A percentile compares a stretch with the other conserved stretches of the same genome.
phyloP scores from a whole-genome alignment of 2,888 invertebrate genomes.

The Trichogramma dendrolimi region DNA sequence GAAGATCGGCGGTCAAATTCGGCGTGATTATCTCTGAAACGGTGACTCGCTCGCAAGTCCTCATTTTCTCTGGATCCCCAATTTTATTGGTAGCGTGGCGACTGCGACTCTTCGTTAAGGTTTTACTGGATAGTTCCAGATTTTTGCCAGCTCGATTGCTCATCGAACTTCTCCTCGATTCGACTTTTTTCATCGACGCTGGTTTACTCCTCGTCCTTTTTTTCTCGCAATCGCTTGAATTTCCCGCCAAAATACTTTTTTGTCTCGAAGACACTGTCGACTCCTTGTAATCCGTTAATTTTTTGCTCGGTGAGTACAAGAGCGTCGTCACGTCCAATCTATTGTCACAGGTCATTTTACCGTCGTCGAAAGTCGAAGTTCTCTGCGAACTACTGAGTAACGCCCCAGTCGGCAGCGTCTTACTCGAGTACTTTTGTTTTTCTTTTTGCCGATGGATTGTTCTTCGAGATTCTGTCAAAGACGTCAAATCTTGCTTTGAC shows the following conservation, averaged over 20 bases:
- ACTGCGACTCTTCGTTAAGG: not conserved
- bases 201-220: constrained; percentile 29
- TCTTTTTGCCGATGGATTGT: constrained; percentile 33
- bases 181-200: constrained; percentile 10
- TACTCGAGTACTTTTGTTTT: constrained; percentile 33
- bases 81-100: constrained; percentile 10
- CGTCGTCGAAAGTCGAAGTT: constrained; percentile 42
- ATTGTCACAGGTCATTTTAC: constrained; percentile 42
- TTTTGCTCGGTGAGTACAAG: constrained; percentile 47
- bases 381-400: constrained; percentile 51
- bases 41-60: constrained; percentile 34
- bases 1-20: constrained; percentile 51
- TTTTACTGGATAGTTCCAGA: not conserved
- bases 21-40: constrained; percentile 33
- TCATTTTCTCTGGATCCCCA: constrained; percentile 29
- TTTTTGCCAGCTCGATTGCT: constrained; percentile 3
- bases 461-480: constrained; percentile 50
- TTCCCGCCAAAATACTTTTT: constrained; percentile 24
- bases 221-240: constrained; percentile 30
- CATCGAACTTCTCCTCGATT: constrained; percentile 14
- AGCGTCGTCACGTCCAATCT: constrained; percentile 53
- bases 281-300: constrained; percentile 33
- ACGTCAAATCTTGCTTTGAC: constrained; percentile 57
- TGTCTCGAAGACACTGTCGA: constrained; percentile 21
- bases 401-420: constrained; percentile 43